Conservation (phyloP, 2,113 vertebrate genomes). For the Monarcha castaneiventris region DNA sequence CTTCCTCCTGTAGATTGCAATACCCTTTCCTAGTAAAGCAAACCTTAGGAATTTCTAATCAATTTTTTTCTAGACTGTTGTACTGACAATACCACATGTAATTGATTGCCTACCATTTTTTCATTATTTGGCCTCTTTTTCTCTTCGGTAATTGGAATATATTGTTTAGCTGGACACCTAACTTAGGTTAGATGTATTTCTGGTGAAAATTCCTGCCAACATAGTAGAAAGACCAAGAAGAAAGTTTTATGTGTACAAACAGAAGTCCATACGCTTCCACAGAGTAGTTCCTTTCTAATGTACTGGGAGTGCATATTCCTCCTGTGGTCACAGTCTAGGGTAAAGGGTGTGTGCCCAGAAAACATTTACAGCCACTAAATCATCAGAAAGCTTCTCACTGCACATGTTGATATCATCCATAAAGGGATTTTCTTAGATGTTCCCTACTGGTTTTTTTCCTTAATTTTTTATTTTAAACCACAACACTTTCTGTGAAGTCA, state of each 20-base stretch:
- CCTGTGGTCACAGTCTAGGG: too few species aligned
- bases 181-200: neutral
- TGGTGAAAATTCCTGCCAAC: neutral
- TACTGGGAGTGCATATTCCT: neutral
- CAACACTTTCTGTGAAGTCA: neutral
- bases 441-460: neutral
- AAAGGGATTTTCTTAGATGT: neutral
- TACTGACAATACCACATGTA: neutral
- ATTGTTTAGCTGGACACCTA: neutral
- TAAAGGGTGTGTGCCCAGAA: neutral
- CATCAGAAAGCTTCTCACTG: neutral
- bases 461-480: neutral
- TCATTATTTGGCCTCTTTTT: neutral
- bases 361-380: neutral
- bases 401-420: accelerated
- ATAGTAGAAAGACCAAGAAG: neutral
- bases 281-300: neutral
- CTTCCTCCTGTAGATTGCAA: neutral
- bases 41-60: neutral
- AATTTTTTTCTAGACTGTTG: neutral
- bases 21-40: neutral
- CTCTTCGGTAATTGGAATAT: neutral
- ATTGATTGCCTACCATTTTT: neutral
- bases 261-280: neutral
- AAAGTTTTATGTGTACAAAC: neutral